Evolutionary conservation across 2,113 vertebrate species (phyloP), one percentile per base, ranked within the genome.

Genomic region (Oncorhynchus masou): DNA sequence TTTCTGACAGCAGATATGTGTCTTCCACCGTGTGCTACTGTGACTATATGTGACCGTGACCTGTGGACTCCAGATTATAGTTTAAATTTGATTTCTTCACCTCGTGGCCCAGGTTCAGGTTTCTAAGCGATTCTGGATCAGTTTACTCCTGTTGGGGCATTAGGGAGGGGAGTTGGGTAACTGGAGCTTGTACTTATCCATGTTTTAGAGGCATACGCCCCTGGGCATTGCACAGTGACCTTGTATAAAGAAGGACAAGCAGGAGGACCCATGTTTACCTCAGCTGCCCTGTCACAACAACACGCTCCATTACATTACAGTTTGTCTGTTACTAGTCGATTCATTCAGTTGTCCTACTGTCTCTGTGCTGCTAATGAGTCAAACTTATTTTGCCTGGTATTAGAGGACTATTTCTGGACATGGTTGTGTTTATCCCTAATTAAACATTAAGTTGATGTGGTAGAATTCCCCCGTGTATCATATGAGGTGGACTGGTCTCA

Each of bases 111-210:
- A 70, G 25, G 76, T 84, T 86, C 25, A 70, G 72, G 59, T 68
- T 62, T 82, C 82, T 68, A 71, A 57, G 74, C 54, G 39, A 49
- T 49, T 84, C 87, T 39, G 34, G 81, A 84, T 83, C 81, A 29
- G 69, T 82, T 75, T 81, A 39, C 81, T 86, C 77, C 15, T 74
- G 15, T 78, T 15, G 74, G 74, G 81, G 73, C 39, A 27, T 62
- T 62, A 48, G 80, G 77, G 74, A 75, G 65, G 45, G 64, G 74
- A 78, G 79, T 82, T 68, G 24, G 86, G 39, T 76, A 84, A 87
- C 45, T 73, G 51, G 82, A 91, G 82, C 84, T 73, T 67, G 73
- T 25, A 74, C 54, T 82, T 39, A 73, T 54, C 54, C 8, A 15
- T 73, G 57, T 25, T 81, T 73, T 62, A 57, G 49, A 12, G 77